These are phyloP conservation scores for Manis crassicaudata DNA, from an alignment of 2,797 vertebrate species.

Conservation along the genomic window DNA sequence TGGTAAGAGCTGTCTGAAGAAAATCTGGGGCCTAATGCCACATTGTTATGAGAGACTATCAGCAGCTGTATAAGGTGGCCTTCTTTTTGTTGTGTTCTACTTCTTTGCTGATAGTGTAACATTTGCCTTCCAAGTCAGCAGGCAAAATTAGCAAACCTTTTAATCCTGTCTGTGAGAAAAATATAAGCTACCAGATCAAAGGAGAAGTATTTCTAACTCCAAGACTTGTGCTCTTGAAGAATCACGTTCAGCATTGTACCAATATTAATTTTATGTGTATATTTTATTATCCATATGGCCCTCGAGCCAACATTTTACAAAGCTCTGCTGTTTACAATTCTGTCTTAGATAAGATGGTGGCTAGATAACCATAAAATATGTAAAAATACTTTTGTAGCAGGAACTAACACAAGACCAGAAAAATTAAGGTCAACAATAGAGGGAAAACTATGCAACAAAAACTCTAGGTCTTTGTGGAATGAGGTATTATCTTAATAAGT, in stretches of 20 bases:
- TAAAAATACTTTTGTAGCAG: neutral
- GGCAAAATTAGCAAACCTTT: conserved; percentile 32
- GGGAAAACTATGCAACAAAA: neutral
- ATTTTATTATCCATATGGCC: neutral
- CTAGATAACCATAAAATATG: neutral
- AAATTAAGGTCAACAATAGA: neutral
- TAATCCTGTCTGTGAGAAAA: neutral
- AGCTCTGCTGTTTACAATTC: neutral
- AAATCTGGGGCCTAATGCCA: neutral
- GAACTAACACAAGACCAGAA: neutral
- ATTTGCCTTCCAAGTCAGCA: neutral
- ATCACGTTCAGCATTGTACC: neutral
- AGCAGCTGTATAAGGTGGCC: neutral
- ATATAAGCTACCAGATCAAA: conserved; percentile 4
- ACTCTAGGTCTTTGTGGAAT: neutral
- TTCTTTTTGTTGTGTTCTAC: neutral
- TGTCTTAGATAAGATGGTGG: neutral
- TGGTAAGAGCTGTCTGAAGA: neutral
- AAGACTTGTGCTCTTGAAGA: conserved; percentile 10
- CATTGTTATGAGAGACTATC: neutral
- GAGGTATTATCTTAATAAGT: neutral
- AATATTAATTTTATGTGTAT: conserved; percentile 6
- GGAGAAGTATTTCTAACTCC: neutral
- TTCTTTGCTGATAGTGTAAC: neutral
- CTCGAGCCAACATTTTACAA: conserved; percentile 1